Conservation (phyloP, 2,888 invertebrate species). For the Chymomyza caudatula region DNA sequence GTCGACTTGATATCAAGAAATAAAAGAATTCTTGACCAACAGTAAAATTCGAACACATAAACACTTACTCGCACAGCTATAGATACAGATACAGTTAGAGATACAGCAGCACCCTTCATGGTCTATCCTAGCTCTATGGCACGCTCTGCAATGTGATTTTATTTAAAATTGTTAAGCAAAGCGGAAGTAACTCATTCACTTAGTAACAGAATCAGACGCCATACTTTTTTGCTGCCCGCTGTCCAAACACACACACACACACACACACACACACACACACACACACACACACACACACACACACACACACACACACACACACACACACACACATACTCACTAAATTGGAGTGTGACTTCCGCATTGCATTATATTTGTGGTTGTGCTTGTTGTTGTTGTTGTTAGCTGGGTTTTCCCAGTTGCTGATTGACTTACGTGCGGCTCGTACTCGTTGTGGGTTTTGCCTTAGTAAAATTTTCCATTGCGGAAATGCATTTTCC, state of each 20-base stretch:
- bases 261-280: slow-evolving; percentile 3
- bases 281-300: slow-evolving; percentile 9
- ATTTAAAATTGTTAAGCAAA: slow-evolving; percentile 65
- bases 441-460: slow-evolving; percentile 57
- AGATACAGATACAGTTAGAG: slow-evolving; percentile 15
- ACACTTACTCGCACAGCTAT: slow-evolving; percentile 10
- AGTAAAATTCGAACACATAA: slow-evolving; percentile 17
- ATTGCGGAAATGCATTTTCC: slow-evolving; percentile 70
- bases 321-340: slow-evolving; percentile 9
- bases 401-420: slow-evolving; percentile 32
- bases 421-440: slow-evolving; percentile 69
- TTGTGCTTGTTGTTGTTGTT: slow-evolving; percentile 14
- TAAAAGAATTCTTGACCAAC: slow-evolving; percentile 8
- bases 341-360: slow-evolving; percentile 70
- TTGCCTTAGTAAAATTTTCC: background rate
- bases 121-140: slow-evolving; percentile 4
- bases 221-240: background rate
- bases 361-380: slow-evolving; percentile 61
- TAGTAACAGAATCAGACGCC: slow-evolving; percentile 61
- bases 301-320: slow-evolving; percentile 4
- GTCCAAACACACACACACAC: slow-evolving; percentile 18
- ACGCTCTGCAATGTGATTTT: slow-evolving; percentile 47
- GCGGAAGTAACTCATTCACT: slow-evolving; percentile 70
- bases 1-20: background rate
- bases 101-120: background rate